Base-by-base conservation (phyloP, 2,113 vertebrate species). In the Rynchops niger region DNA sequence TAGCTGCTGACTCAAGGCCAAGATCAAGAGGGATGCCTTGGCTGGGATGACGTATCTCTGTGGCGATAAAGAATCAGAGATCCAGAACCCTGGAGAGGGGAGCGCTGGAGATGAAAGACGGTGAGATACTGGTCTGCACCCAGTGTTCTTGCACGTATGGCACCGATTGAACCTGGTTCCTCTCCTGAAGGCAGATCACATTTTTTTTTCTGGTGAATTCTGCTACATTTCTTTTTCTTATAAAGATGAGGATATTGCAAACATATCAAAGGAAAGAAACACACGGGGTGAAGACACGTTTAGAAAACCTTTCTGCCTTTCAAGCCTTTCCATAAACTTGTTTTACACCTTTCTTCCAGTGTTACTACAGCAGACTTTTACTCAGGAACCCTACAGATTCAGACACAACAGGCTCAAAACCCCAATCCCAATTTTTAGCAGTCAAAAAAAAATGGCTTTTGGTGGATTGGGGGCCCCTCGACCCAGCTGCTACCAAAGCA, bases 111-210 rank as follows among this genome's bases (percentile, higher is more conserved):
- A 25, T 4, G 34, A 45, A 15, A 15, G 19, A 6, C 6, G 0
- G 22, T 1, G 15, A 59, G 52, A 26, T 5, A 2, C 22, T 6
- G 18, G 9, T 61, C 36, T 56, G 74, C 26, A 9, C 5, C 27
- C 19, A 0, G n/a, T 7, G 22, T 5, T 66, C 80, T 32, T 11
- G 1, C 47, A 7, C 0, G 2, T 12, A 3, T 1, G 2, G 36
- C 63, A 52, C 12, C 2, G 9, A 5, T 5, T 2, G 40, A 30
- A 43, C 19, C 25, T 2, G 9, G 23, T 4, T 58, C 81, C 59
- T 83, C 81, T 67, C 61, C 84, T 2, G 0, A 25, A 34, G 40
- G 63, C 42, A 55, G 12, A 16, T n/a, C 36, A 5, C 15, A 3
- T 0, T 4, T 21, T 42, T 21, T 42, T 42, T 65, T 25, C 61